Evolutionary conservation across 2,888 invertebrate species (phyloP), one percentile per base, ranked within the genome.

Genomic region (Watsonalla cultraria): DNA sequence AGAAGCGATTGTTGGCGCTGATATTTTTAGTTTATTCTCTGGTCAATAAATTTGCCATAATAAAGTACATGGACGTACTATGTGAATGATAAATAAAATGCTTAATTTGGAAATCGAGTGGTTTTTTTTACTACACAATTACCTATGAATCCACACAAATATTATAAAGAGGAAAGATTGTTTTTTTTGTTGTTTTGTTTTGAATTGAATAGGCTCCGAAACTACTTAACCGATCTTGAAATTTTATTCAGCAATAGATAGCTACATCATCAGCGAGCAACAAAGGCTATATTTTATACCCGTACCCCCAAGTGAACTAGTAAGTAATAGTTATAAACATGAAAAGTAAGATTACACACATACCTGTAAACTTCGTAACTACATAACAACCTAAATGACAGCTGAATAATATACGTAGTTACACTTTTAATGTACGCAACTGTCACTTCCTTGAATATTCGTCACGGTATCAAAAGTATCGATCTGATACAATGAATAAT

Each of bases 21-120:
- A 61, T 63, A 56, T 56, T 62, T 70, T 74, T 65, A 56, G 60
- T 74, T 69, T 55, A 61, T 68, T 68, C 64, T 72, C 63, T 70
- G 70, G 79, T 73, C 70, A 71, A 61, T 54, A 60, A 72, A 63
- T 64, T 56, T 61, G 11, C 9, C 60, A 66, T 69, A 63, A 68
- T 59, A 56, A 63, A 67, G 69, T 72, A 72, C 63, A 72, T 73
- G 70, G 68, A 73, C 70, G 65, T 73, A 77, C 64, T 72, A 73
- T 72, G 74, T 80, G 68, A 78, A 76, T 63, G 62, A 75, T 66
- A 62, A 78, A 79, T 78, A 76, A 76, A 75, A 76, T 74, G 70
- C 78, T 78, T 79, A 75, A 72, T 66, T 67, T 65, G 69, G 73
- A 66, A 61, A 42, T 11, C 58, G 39, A 50, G 5, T 15, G 42